phyloP scores from a whole-genome alignment of 2,888 invertebrate species.

The Galerucella nymphaeae region DNA sequence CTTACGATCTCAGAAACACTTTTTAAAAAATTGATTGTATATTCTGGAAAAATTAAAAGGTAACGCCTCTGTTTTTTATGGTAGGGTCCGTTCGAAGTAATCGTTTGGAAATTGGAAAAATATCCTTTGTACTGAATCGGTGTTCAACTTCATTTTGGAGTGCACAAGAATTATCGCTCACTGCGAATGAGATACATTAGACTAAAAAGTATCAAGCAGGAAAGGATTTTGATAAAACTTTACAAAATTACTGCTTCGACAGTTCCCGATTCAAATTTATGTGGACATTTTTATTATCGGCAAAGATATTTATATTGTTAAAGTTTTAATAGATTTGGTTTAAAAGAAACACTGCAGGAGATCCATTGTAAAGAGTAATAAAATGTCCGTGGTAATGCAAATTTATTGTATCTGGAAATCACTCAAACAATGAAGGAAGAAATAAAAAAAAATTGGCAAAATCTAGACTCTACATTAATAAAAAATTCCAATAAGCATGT shows the following conservation, averaged over 20 bases:
- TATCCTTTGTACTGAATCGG: conserved; percentile 50
- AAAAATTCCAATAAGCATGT: conserved; percentile 40
- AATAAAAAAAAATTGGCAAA: conserved; percentile 20
- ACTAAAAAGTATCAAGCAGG: conserved; percentile 10
- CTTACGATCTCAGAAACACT: too few relatives aligned
- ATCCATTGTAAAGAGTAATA: background rate
- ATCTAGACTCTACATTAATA: conserved; percentile 35
- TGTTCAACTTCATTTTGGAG: conserved; percentile 30
- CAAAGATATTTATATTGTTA: conserved; percentile 2
- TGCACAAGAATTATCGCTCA: conserved; percentile 24
- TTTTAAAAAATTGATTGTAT: too few relatives aligned
- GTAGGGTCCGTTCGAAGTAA: conserved; percentile 28
- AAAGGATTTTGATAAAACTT: conserved; percentile 27
- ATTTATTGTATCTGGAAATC: conserved; percentile 3
- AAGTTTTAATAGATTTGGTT: background rate
- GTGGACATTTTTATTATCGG: conserved; percentile 14
- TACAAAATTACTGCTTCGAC: conserved; percentile 17
- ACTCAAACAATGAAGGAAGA: too few relatives aligned
- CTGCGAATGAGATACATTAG: conserved; percentile 19
- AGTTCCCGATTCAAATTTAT: conserved; percentile 19
- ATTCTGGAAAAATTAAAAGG: background rate
- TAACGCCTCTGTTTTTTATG: conserved; percentile 19
- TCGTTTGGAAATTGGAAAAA: conserved; percentile 51
- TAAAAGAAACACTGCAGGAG: background rate
- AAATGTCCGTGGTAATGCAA: background rate